Base-by-base conservation (phyloP, 1,140 invertebrate genomes). In the Drosophila sproati region DNA sequence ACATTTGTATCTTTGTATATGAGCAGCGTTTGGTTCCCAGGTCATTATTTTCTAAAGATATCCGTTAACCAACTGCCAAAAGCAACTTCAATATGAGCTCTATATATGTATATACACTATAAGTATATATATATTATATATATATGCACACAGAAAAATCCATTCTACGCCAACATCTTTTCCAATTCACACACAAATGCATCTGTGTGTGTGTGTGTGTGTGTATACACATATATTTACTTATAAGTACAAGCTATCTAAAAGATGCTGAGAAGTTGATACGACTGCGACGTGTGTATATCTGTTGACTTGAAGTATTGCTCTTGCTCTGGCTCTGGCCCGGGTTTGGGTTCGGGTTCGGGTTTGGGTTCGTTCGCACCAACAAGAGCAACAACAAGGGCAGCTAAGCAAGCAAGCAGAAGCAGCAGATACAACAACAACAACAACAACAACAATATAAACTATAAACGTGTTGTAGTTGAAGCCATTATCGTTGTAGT, bases 301-400 rank as follows among this genome's bases (percentile, higher is more conserved):
- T 79, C 77, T 82, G 82, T 41, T 87, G 77, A 87, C 45, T 82
- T 87, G 66, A 80, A 80, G 83, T 88, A 83, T 87, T 76, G 81
- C 73, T 54, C 47, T 54, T 68, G 57, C 48, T 61, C 73, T 67
- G 10, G 10, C 6, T 43, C 8, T 41, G 2, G 77, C 56, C 62
- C 71, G 70, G 78, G 67, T 77, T 81, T 63, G 78, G 79, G 64
- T 76, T 76, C 60, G 74, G 6, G 77, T 52, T 57, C 71, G 70
- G 78, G 67, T 77, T 81, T 63, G 78, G 79, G 64, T 76, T 76
- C 60, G 74, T 67, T 75, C 52, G 63, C 73, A 73, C 51, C 55
- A 86, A 20, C 20, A 20, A 0, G 0, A 71, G 64, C 76, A 70
- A 61, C 72, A 72, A 64, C 61, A 74, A 62, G 41, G 66, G 20